Base-by-base conservation (phyloP, 2,113 vertebrate genomes). In the Zapus hudsonius region DNA sequence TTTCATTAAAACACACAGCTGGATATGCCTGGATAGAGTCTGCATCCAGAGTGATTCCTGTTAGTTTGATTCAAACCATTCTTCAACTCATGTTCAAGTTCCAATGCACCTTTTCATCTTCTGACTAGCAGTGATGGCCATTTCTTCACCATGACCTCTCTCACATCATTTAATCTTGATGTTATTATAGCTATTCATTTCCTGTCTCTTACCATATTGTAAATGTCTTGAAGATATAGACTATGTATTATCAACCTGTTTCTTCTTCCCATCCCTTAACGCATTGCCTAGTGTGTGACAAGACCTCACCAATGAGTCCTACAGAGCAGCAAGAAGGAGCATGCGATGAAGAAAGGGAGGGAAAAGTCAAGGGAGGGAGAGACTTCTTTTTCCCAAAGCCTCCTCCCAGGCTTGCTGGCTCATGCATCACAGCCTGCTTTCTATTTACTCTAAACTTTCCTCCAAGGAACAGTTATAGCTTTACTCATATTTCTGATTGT, bases 371-470 rank as follows among this genome's bases (percentile, higher is more conserved):
- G 55, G 11, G 7, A 23, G 1, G 6, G 38, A 38, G 29, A 23
- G 23, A 16, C n/a, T n/a, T 9, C 47, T 79, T 90, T 72, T 91
- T 78, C 63, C 80, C 47, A 33, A 42, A 87, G 57, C 47, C 67
- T 84, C 66, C 67, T 91, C 76, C 55, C 70, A 70, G 66, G 31
- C 20, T 36, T 92, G 84, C 69, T n/a, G 70, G 52, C 70, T 89
- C 64, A 78, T 63, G 25, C 63, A 82, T 44, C 40, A 91, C 6
- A 4, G 63, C 33, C 76, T 74, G 47, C 33, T 91, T 67, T 44
- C 42, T 52, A 70, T 93, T 97, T 81, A 90, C 84, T 84, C 79
- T 82, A 85, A 92, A 94, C 82, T 73, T 87, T 17, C 81, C 93
- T 94, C 84, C 42, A 8, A 95, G 96, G 82, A 94, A 69, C 42